Evolutionary conservation across 2,888 invertebrate genomes (phyloP), one percentile per base, ranked within the genome.

Genomic region (Drosophila fulvimacula): DNA sequence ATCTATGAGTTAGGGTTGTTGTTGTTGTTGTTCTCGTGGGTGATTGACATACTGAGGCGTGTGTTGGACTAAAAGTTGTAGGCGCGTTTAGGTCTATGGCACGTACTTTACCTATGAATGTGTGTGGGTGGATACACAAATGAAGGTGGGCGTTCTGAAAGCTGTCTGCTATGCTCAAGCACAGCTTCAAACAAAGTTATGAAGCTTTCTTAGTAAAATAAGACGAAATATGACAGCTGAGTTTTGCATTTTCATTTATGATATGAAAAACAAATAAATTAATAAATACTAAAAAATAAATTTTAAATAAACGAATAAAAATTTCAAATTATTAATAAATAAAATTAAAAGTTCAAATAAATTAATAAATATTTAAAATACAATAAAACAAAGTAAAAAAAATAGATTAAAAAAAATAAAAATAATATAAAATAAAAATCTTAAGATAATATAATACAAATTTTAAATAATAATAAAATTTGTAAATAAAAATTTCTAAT

Each of bases 41-140:
- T 75, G 71, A 75, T 71, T 75, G 75, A 71, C 75, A 59, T 58
- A 39, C 41, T 39, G 51, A 24, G 60, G 30, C 53, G 52, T 53
- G 44, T 60, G 56, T 36, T 46, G 56, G 38, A 27, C 34, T 21
- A 41, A 69, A 73, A 63, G 46, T 59, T 73, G 62, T 73, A 51
- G 53, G 48, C 46, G 57, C 48, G 24, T 27, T 67, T 57, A 39
- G 44, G 58, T 39, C 53, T 21, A 24, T n/a, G 52, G 34, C 39
- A 56, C 38, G 56, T n/a, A 41, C 10, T 41, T 42, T 46, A 21
- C 21, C 27, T 21, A 27, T 34, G n/a, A 4, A 9, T 39, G 9
- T 3, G 9, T 39, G 51, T 38, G 44, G 46, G 63, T 44, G 58
- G 21, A 13, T 17, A 32, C 19, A 32, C 1, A 7, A 9, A 2